Evolutionary conservation across 2,797 vertebrate genomes (phyloP).

Genomic region (Sus cebifrons): DNA sequence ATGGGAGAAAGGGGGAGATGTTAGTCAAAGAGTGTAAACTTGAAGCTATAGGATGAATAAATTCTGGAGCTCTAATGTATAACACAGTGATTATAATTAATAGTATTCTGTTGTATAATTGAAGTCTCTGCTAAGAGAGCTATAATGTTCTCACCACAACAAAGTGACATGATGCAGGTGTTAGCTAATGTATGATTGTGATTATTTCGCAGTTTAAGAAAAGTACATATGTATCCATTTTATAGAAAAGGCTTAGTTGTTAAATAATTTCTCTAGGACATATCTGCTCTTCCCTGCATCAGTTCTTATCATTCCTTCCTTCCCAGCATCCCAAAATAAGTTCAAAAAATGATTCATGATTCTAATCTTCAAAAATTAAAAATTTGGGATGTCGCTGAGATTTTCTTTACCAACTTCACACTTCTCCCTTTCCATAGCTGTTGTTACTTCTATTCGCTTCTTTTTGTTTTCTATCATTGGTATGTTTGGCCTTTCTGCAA

Average conservation of each 20-base stretch:
- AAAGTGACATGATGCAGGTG: slow-evolving; percentile 1
- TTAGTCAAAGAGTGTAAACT: not conserved
- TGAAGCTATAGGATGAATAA: not conserved
- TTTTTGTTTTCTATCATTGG: not conserved
- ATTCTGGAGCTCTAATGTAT: not conserved
- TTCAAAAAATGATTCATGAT: not conserved
- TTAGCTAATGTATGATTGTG: not conserved
- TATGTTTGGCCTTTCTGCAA: slow-evolving; percentile 47
- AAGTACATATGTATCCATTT: not conserved
- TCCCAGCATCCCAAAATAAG: not conserved
- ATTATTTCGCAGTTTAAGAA: slow-evolving; percentile 11
- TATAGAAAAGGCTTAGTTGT: not conserved
- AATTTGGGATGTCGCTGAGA: not conserved
- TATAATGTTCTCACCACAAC: not conserved
- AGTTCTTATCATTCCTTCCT: slow-evolving; percentile 4
- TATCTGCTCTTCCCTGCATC: not conserved
- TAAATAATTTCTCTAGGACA: not conserved
- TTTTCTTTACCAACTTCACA: not conserved
- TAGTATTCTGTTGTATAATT: not conserved
- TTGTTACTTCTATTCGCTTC: not conserved
- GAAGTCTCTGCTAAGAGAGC: slow-evolving; percentile 5
- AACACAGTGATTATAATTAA: not conserved
- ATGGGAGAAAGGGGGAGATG: not conserved
- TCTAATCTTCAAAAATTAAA: not conserved
- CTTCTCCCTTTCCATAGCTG: not conserved